Evolutionary conservation across 1,140 invertebrate genomes (phyloP), one percentile per base, ranked within the genome.

Genomic region (Sesamia nonagrioides): DNA sequence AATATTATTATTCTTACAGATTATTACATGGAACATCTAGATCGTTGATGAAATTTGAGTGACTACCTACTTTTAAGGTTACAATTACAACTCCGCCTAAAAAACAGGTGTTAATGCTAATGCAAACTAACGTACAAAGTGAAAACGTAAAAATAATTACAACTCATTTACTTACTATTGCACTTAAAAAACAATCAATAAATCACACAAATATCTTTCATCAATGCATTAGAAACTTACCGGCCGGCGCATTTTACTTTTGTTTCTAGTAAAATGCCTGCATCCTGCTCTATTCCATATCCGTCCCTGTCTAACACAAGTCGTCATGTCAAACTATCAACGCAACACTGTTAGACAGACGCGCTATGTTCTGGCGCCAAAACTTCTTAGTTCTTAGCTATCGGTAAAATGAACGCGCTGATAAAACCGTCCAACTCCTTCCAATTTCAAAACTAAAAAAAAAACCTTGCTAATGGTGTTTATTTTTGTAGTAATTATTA

Each of bases 351-450:
- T 52, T 33, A 21, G 71, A 13, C 18, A 42, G 71, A 73, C 50
- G 54, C 37, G 52, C 71, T 9, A 60, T 73, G 50, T 56, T 56
- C 18, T n/a, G 54, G 33, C 71, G 71, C 71, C 71, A 58, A 73
- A 73, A 58, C 71, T 45, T 45, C 52, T 11, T 58, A 73, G 71
- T 45, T 45, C 52, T 11, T 58, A 73, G 71, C 71, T 42, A 73
- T 73, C 71, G 54, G 71, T 73, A 73, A 73, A 73, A 73, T 73
- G 71, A 58, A 45, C 71, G 71, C 71, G 71, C 48, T 15, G 15
- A 40, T 17, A 21, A 73, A 58, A 73, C 48, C 33, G 48, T 15
- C 17, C 33, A 42, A 2, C 17, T n/a, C 54, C 37, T 37, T 73
- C 71, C 68, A 35, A 54, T 33, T 73, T 8, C 27, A 56, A 56